Evolutionary conservation across 2,888 invertebrate species (phyloP).

Genomic region (Pegoplata infirma): DNA sequence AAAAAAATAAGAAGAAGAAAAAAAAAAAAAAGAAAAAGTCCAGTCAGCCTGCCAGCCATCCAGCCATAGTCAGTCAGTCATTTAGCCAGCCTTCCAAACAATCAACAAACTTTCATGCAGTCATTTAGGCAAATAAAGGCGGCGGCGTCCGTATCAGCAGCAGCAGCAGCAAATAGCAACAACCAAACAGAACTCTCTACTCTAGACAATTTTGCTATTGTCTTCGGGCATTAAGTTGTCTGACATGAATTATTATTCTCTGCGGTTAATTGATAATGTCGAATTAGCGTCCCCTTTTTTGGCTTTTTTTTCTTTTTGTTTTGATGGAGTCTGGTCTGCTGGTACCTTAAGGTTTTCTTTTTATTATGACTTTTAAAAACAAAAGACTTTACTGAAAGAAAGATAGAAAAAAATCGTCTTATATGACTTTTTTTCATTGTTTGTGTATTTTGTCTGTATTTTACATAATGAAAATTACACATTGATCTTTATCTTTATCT

Average conservation of each 20-base stretch:
- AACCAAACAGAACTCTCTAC: neutral
- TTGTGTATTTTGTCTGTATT: neutral
- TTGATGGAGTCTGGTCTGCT: conserved; percentile 26
- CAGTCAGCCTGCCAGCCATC: neutral
- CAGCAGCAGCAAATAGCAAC: neutral
- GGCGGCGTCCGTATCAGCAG: too few relatives aligned
- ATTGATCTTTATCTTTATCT: conserved; percentile 46
- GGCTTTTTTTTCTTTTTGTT: too few relatives aligned
- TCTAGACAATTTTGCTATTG: conserved; percentile 44
- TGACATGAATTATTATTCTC: conserved; percentile 61
- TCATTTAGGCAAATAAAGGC: conserved; percentile 1
- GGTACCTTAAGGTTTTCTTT: conserved; percentile 25
- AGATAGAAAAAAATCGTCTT: neutral
- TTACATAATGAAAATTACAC: conserved; percentile 15
- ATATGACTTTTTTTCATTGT: neutral
- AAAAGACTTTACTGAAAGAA: neutral
- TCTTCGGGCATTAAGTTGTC: conserved; percentile 60
- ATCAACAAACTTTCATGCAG: conserved; percentile 19
- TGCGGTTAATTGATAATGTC: conserved; percentile 63
- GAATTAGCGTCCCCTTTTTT: conserved; percentile 59
- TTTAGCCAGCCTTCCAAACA: neutral
- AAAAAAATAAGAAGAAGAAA: too few relatives aligned
- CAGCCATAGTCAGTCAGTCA: neutral
- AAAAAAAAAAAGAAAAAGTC: too few relatives aligned
- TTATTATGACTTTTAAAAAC: neutral